Conservation (phyloP, 2,888 invertebrate genomes). For the Epirrita christyi region DNA sequence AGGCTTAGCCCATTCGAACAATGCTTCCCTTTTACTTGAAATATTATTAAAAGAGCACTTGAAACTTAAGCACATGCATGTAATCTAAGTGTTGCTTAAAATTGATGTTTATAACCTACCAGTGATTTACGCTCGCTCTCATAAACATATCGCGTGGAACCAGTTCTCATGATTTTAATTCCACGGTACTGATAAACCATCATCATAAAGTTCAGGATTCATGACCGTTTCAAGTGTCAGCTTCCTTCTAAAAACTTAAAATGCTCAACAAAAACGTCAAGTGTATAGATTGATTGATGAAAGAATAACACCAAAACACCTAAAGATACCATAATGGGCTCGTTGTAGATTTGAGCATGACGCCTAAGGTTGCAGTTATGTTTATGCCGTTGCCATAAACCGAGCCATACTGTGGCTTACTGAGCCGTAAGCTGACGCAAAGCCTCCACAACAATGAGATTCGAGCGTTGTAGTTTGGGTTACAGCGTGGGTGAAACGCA, state of each 20-base stretch:
- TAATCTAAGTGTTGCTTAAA: conserved; percentile 35
- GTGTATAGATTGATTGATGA: conserved; percentile 27
- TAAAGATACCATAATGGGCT: conserved; percentile 22
- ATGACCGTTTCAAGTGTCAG: conserved; percentile 36
- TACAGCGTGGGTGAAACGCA: conserved; percentile 58
- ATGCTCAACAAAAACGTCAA: conserved; percentile 23
- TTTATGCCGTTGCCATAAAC: conserved; percentile 35
- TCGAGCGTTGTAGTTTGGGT: conserved; percentile 44
- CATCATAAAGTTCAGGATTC: conserved; percentile 58
- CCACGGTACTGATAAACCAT: conserved; percentile 54
- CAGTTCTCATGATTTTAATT: conserved; percentile 55
- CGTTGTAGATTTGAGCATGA: conserved; percentile 15
- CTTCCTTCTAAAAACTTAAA: conserved; percentile 16
- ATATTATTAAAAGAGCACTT: conserved; percentile 19
- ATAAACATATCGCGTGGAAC: conserved; percentile 51
- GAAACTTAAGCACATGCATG: conserved; percentile 17
- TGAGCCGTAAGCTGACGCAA: conserved; percentile 57
- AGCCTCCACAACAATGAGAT: conserved; percentile 58
- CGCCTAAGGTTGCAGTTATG: conserved; percentile 32
- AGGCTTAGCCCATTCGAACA: conserved; percentile 32
- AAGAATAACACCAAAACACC: conserved; percentile 30
- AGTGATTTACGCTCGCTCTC: conserved; percentile 52
- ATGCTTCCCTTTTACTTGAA: conserved; percentile 21
- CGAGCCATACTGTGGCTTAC: conserved; percentile 30
- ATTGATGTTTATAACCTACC: conserved; percentile 60